These are phyloP conservation scores for Gambusia holbrooki DNA, from an alignment of 2,113 vertebrate genomes.

Conservation along the genomic window DNA sequence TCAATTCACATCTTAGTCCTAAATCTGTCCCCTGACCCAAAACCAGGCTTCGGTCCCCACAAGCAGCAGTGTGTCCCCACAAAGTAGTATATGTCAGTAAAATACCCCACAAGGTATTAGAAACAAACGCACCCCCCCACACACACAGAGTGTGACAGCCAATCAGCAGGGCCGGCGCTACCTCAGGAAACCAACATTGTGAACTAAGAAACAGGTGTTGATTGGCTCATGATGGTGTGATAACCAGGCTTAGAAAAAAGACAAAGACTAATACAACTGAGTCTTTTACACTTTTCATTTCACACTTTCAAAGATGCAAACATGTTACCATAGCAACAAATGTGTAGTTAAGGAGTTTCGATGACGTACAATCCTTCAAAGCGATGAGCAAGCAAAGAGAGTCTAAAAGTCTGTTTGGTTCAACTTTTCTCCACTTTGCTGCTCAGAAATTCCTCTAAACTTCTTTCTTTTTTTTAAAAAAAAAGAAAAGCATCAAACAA, in stretches of 20 bases:
- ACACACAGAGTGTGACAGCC: slow-evolving; percentile 11
- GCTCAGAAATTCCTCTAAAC: neutral
- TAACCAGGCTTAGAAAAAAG: neutral
- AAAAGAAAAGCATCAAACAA: slow-evolving; percentile 9
- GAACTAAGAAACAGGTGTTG: slow-evolving; percentile 25
- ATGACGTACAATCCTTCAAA: too few species aligned
- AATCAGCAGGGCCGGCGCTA: slow-evolving; percentile 28
- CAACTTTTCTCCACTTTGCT: neutral
- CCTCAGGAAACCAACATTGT: slow-evolving; percentile 20
- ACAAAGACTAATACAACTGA: neutral
- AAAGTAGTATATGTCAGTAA: too few species aligned
- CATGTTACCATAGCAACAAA: neutral
- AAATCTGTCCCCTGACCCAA: too few species aligned
- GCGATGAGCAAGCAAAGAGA: neutral
- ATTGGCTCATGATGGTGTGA: slow-evolving; percentile 13
- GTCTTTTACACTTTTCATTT: neutral
- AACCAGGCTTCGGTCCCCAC: too few species aligned
- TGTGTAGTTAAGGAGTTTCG: too few species aligned
- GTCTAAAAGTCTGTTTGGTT: neutral
- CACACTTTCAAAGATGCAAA: neutral
- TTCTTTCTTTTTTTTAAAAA: too few species aligned
- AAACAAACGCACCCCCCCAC: neutral
- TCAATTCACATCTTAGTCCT: too few species aligned
- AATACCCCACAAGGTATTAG: too few species aligned
- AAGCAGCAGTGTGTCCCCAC: too few species aligned